Evolutionary conservation across 2,113 vertebrate genomes (phyloP).

Genomic region (Pachycephala philippinensis): DNA sequence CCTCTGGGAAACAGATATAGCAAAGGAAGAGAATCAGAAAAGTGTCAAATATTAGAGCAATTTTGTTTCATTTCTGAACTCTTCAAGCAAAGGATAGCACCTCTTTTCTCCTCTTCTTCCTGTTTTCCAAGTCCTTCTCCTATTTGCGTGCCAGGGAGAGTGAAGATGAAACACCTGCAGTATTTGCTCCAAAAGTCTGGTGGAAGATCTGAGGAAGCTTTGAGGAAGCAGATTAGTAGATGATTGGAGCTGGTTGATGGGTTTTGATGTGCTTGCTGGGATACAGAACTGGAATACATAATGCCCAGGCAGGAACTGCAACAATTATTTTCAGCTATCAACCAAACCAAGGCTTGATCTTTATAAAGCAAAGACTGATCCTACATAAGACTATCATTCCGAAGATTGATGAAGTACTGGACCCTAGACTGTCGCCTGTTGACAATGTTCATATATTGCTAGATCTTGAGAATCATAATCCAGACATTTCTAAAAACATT

Average conservation of each 20-base stretch:
- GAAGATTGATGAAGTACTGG: neutral
- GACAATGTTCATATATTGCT: neutral
- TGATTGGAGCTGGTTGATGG: neutral
- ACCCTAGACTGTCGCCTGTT: neutral
- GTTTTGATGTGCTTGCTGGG: neutral
- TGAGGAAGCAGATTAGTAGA: neutral
- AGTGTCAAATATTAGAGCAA: neutral
- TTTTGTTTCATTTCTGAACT: neutral
- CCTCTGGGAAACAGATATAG: neutral
- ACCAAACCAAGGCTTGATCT: rapidly evolving
- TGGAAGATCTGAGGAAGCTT: neutral
- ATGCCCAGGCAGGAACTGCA: neutral
- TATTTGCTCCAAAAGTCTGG: neutral
- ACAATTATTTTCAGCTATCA: neutral
- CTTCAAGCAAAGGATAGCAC: neutral
- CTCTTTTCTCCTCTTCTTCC: neutral
- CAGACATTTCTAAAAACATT: neutral
- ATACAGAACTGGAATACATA: neutral
- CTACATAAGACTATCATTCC: neutral
- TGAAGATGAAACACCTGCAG: neutral
- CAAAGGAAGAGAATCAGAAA: neutral
- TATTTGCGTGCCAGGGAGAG: neutral
- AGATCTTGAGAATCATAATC: neutral
- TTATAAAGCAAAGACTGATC: neutral
- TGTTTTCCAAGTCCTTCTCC: neutral